Evolutionary conservation across 2,113 vertebrate genomes (phyloP).

Genomic region (Acanthochromis polyacanthus): DNA sequence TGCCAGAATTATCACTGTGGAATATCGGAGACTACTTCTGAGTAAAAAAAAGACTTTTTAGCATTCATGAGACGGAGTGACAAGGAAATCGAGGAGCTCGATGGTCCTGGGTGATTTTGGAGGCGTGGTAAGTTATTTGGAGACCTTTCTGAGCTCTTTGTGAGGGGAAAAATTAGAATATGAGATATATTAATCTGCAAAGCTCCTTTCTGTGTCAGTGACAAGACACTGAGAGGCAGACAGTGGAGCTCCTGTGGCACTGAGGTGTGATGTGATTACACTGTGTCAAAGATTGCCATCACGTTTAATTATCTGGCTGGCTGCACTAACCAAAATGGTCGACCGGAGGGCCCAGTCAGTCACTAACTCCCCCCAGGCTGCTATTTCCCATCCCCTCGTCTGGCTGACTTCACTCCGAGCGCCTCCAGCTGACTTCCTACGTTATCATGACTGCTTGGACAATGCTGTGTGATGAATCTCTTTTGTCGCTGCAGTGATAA

Average conservation of each 20-base stretch:
- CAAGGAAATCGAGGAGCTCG: not conserved
- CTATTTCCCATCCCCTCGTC: slow-evolving; percentile 47
- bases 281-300: slow-evolving; percentile 77
- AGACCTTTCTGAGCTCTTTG: not conserved
- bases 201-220: slow-evolving; percentile 4
- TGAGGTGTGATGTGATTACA: slow-evolving; percentile 74
- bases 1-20: slow-evolving; percentile 4
- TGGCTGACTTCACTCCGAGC: slow-evolving; percentile 42
- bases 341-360: slow-evolving; percentile 53
- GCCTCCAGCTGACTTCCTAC: slow-evolving; percentile 60
- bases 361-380: slow-evolving; percentile 49
- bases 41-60: slow-evolving; percentile 19
- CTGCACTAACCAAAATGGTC: slow-evolving; percentile 76
- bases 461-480: slow-evolving; percentile 53
- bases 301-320: slow-evolving; percentile 79
- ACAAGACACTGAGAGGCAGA: slow-evolving; percentile 50
- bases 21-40: slow-evolving; percentile 26
- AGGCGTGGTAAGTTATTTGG: slow-evolving; percentile 16
- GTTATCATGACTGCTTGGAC: slow-evolving; percentile 53
- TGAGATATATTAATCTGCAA: slow-evolving; percentile 27
- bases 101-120: slow-evolving; percentile 18
- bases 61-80: slow-evolving; percentile 19
- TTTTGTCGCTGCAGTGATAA: slow-evolving; percentile 15
- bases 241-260: slow-evolving; percentile 50
- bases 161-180: slow-evolving; percentile 3